Evolutionary conservation across 2,888 invertebrate genomes (phyloP).

Genomic region (Meliscaeva auricollis): DNA sequence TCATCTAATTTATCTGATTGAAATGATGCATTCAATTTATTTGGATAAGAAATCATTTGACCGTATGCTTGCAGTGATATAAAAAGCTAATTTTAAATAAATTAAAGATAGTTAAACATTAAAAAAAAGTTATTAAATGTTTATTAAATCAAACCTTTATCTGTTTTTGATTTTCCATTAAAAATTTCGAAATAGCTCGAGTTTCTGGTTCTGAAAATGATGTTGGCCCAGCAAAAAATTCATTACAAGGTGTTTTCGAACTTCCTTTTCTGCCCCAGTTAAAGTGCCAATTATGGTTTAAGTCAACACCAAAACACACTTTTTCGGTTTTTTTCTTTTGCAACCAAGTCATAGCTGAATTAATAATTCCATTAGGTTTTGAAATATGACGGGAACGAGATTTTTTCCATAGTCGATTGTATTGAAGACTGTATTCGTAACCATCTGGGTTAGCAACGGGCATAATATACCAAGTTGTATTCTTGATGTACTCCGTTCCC

Average conservation of each 20-base stretch:
- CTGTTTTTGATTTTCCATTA: constrained; percentile 86
- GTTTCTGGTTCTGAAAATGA: constrained; percentile 93
- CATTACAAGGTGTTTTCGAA: constrained; percentile 90
- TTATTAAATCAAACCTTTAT: constrained; percentile 86
- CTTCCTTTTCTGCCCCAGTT: constrained; percentile 90
- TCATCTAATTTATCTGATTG: constrained; percentile 82
- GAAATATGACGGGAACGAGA: constrained; percentile 87
- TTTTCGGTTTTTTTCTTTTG: constrained; percentile 80
- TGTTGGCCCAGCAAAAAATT: constrained; percentile 89
- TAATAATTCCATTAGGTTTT: constrained; percentile 80
- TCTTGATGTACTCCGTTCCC: constrained; percentile 80
- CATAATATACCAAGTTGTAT: constrained; percentile 88
- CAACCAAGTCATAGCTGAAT: constrained; percentile 83
- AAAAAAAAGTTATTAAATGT: not conserved
- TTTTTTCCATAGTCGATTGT: constrained; percentile 92
- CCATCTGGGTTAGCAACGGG: constrained; percentile 92
- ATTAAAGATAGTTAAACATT: constrained; percentile 46
- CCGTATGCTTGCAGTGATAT: constrained; percentile 89
- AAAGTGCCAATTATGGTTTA: constrained; percentile 91
- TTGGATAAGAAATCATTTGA: constrained; percentile 88
- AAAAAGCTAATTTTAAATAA: constrained; percentile 85
- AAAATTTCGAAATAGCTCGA: constrained; percentile 87
- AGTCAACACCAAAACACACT: constrained; percentile 89
- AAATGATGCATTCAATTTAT: constrained; percentile 81
- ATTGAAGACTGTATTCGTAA: constrained; percentile 90